These are phyloP conservation scores for Hirtodrosophila confusa DNA, from an alignment of 2,888 invertebrate genomes.

Conservation along the genomic window DNA sequence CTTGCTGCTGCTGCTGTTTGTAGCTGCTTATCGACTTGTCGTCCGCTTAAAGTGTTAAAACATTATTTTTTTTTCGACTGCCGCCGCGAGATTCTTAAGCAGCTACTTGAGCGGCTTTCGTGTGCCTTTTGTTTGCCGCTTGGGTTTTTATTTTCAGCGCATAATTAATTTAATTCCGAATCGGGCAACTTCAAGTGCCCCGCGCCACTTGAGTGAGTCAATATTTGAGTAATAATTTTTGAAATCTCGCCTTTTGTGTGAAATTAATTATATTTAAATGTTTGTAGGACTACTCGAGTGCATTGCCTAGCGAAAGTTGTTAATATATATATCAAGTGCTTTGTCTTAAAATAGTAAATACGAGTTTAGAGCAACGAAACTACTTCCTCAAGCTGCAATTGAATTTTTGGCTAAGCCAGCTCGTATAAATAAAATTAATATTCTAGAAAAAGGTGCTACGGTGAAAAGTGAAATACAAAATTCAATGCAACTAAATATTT, in stretches of 20 bases:
- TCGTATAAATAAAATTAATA: too few relatives aligned
- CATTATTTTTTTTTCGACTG: constrained; percentile 29
- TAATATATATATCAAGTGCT: too few relatives aligned
- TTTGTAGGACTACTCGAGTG: background rate
- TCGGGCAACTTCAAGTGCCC: constrained; percentile 60
- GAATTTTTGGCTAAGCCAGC: too few relatives aligned
- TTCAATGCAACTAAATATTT: too few relatives aligned
- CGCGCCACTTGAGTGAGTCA: constrained; percentile 58
- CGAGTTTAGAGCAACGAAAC: too few relatives aligned
- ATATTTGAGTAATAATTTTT: constrained; percentile 18
- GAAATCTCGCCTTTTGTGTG: constrained; percentile 7
- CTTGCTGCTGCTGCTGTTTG: constrained; percentile 35
- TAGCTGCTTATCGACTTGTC: constrained; percentile 73
- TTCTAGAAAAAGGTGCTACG: too few relatives aligned
- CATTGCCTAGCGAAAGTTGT: background rate
- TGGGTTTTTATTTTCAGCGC: constrained; percentile 63
- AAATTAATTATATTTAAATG: background rate
- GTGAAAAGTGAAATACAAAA: too few relatives aligned
- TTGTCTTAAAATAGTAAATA: too few relatives aligned
- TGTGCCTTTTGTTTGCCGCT: constrained; percentile 59
- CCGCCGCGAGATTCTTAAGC: constrained; percentile 35
- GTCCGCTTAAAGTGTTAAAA: constrained; percentile 72
- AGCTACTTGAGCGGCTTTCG: constrained; percentile 68
- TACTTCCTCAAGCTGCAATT: too few relatives aligned
- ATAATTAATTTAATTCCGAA: constrained; percentile 70